phyloP scores from a whole-genome alignment of 2,888 invertebrate species.

The Gari tellinella region DNA sequence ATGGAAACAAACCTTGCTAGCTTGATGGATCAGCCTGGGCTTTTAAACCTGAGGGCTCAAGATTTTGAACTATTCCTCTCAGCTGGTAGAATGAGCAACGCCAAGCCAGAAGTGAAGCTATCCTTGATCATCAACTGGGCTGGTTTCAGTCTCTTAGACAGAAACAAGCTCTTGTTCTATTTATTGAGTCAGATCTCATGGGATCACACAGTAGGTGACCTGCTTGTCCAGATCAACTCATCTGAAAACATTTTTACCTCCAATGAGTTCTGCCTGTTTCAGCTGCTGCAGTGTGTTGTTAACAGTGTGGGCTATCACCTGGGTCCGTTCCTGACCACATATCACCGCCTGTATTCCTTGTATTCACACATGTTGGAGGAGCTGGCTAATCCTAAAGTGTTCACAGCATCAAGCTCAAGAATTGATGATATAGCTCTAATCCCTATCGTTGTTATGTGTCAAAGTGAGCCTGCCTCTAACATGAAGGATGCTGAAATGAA shows the following conservation, averaged over 20 bases:
- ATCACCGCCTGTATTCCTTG: conserved; percentile 32
- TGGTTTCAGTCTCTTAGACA: conserved; percentile 67
- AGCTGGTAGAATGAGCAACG: conserved; percentile 31
- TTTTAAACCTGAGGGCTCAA: conserved; percentile 36
- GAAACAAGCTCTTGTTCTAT: conserved; percentile 86
- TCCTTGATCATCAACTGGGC: conserved; percentile 58
- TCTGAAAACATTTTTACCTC: conserved; percentile 86
- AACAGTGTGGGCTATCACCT: conserved; percentile 83
- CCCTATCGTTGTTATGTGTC: conserved; percentile 6
- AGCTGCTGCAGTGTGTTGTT: conserved; percentile 85
- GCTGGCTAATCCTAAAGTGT: conserved; percentile 24
- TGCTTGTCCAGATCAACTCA: conserved; percentile 86
- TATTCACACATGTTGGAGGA: conserved; percentile 44
- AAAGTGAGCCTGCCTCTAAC: conserved; percentile 2
- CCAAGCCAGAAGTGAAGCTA: conserved; percentile 47
- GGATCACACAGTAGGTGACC: conserved; percentile 54
- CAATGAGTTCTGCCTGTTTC: conserved; percentile 86
- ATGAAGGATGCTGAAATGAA: conserved; percentile 36
- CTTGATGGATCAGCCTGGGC: conserved; percentile 43
- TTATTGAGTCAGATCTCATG: conserved; percentile 83
- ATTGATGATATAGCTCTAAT: conserved; percentile 27
- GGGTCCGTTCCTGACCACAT: conserved; percentile 54
- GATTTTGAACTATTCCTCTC: conserved; percentile 46
- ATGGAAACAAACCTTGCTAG: conserved; percentile 80
- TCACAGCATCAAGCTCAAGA: conserved; percentile 19